These are phyloP conservation scores for Morphnarchus princeps DNA, from an alignment of 2,113 vertebrate genomes.

Conservation along the genomic window DNA sequence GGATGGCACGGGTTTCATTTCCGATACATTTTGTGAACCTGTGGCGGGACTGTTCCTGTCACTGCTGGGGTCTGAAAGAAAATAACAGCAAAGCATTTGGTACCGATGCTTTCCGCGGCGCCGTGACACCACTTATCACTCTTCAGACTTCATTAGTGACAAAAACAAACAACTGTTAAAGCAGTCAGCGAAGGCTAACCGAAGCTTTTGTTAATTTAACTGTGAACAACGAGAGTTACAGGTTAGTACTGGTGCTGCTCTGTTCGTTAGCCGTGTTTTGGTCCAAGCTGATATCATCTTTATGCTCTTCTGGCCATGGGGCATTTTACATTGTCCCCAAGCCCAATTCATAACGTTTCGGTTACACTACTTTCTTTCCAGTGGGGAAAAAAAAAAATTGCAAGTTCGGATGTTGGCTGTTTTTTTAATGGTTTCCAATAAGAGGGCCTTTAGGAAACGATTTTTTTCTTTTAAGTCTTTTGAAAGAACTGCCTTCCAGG, in stretches of 20 bases:
- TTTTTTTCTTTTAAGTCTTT: constrained; percentile 6
- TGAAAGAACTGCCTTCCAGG: constrained; percentile 28
- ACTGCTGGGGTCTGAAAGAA: constrained; percentile 89
- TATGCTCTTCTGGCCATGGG: constrained; percentile 11
- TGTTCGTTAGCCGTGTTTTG: constrained; percentile 16
- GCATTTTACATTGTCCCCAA: constrained; percentile 29
- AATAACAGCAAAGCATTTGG: constrained; percentile 71
- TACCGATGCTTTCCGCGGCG: constrained; percentile 28
- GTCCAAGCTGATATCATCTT: constrained; percentile 21
- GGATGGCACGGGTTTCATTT: constrained; percentile 82
- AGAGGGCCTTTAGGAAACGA: not conserved
- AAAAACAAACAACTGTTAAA: constrained; percentile 74
- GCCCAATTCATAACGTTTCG: not conserved
- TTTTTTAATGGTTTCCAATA: constrained; percentile 30
- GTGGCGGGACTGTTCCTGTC: constrained; percentile 82
- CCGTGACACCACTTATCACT: constrained; percentile 52
- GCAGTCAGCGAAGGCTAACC: constrained; percentile 68
- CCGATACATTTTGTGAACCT: constrained; percentile 93
- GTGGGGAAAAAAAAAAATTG: not conserved
- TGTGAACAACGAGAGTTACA: constrained; percentile 36
- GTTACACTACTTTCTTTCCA: constrained; percentile 7
- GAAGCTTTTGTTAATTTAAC: constrained; percentile 67
- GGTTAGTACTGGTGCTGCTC: constrained; percentile 58
- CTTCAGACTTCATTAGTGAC: constrained; percentile 72
- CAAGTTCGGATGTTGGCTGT: not conserved